Base-by-base conservation (phyloP, 2,888 invertebrate genomes). In the Brachyptera risi region DNA sequence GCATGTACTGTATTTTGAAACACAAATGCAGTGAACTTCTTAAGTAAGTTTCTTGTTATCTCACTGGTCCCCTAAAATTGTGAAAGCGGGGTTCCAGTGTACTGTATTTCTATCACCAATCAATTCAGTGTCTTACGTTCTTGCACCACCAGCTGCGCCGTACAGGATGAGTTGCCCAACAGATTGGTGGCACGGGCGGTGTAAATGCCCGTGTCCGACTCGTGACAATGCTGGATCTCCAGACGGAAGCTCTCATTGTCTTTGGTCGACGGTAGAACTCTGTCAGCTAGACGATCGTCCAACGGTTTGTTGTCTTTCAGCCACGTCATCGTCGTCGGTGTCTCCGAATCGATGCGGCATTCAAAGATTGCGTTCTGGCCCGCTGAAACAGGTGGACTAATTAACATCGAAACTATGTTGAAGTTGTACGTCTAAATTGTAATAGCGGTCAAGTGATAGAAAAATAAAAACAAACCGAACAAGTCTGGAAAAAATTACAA, bases 181-280 rank as follows among this genome's bases (percentile, higher is more conserved):
- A 80, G 79, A 71, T 93, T 92, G 62, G 87, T 86, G 19, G 95
- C 95, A 65, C 91, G 84, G 49, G 93, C 92, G 0, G 92, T 92
- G 74, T 97, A 97, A 44, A 92, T 83, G 54, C 94, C 96, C n/a
- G 86, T 83, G 75, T 96, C 96, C 26, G 82, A 84, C 68, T 87
- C 79, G 23, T 76, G 73, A 69, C 88, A 88, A 73, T 92, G 89
- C 70, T 85, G 83, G 66, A 91, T 83, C 68, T 86, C 83, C 67
- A 96, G 78, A 60, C 84, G 86, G 74, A 88, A 88, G 2, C 74
- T 73, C 27, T 80, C 79, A 65, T 81, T 82, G 60, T 83, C 82
- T 13, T 80, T 79, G 57, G 80, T 80, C 5, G 83, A 80, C 67
- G 83, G 80, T 65, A 79, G 80, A 57, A 90, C 84, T 15, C 91